Percentiles rank a stretch among this genome's conserved stretches.
phyloP scores from a whole-genome alignment of 2,888 invertebrate genomes.

The Himalopsyche anomala region DNA sequence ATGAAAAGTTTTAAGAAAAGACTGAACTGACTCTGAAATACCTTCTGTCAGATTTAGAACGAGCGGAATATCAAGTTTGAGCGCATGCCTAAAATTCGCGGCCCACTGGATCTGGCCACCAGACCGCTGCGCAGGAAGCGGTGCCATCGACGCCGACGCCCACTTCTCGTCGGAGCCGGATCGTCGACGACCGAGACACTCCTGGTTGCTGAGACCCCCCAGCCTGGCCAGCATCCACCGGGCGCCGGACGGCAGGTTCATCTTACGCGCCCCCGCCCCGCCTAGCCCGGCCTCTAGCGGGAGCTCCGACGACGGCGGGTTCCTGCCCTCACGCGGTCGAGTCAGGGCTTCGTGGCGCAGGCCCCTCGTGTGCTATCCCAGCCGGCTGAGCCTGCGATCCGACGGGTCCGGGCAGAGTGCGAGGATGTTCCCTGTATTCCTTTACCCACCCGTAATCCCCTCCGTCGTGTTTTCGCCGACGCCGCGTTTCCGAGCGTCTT shows the following conservation, averaged over 20 bases:
- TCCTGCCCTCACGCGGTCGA: constrained; percentile 81
- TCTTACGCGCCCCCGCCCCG: constrained; percentile 71
- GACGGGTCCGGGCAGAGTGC: constrained; percentile 80
- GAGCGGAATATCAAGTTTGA: constrained; percentile 96
- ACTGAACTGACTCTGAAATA: not conserved
- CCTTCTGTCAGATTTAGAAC: constrained; percentile 86
- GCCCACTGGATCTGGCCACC: constrained; percentile 87
- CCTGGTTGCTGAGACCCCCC: constrained; percentile 69
- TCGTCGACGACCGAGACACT: constrained; percentile 60
- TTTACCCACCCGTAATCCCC: constrained; percentile 64
- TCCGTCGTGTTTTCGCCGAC: constrained; percentile 66
- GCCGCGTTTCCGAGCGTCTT: constrained; percentile 72
- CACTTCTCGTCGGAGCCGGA: constrained; percentile 69
- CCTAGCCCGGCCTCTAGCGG: constrained; percentile 68
- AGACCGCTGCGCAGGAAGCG: constrained; percentile 77
- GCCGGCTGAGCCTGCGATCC: constrained; percentile 82
- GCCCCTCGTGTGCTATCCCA: constrained; percentile 81
- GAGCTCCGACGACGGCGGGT: constrained; percentile 89
- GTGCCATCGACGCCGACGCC: constrained; percentile 66
- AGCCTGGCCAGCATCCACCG: constrained; percentile 83
- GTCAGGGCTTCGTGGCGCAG: constrained; percentile 81
- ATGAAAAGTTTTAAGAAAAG: no score
- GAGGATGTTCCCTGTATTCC: constrained; percentile 69
- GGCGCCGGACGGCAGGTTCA: constrained; percentile 85
- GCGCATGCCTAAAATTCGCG: constrained; percentile 78